These are phyloP conservation scores for Laothoe populi DNA, from an alignment of 2,888 invertebrate species.

Conservation along the genomic window DNA sequence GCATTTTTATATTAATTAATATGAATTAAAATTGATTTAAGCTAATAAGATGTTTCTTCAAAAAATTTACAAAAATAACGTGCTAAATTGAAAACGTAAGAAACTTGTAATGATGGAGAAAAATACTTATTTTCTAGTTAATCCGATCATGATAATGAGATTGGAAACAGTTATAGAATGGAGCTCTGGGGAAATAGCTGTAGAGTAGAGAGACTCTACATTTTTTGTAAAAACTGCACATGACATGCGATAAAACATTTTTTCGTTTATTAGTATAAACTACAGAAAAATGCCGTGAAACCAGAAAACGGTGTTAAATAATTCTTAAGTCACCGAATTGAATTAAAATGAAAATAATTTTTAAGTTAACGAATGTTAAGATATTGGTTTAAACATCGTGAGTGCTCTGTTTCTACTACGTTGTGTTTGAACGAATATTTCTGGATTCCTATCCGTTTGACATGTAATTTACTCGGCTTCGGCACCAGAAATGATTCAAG, in stretches of 20 bases:
- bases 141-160: constrained; percentile 18
- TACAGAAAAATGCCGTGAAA: too few relatives aligned
- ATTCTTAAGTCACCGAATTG: too few relatives aligned
- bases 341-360: too few relatives aligned
- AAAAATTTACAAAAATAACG: too few relatives aligned
- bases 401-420: constrained; percentile 8
- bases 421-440: constrained; percentile 64
- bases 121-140: constrained; percentile 15
- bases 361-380: too few relatives aligned
- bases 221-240: background rate
- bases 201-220: background rate
- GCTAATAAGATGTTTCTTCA: too few relatives aligned
- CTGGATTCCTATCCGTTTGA: constrained; percentile 76
- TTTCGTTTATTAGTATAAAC: too few relatives aligned
- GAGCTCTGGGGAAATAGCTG: background rate
- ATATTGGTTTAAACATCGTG: background rate
- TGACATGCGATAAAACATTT: too few relatives aligned
- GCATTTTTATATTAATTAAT: too few relatives aligned
- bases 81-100: background rate
- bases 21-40: too few relatives aligned
- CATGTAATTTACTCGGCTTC: constrained; percentile 73
- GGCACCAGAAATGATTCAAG: constrained; percentile 60
- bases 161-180: background rate
- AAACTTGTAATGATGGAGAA: constrained; percentile 7
- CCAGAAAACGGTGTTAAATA: too few relatives aligned